phyloP scores from a whole-genome alignment of 2,888 invertebrate species.

The Schizaphis graminum region DNA sequence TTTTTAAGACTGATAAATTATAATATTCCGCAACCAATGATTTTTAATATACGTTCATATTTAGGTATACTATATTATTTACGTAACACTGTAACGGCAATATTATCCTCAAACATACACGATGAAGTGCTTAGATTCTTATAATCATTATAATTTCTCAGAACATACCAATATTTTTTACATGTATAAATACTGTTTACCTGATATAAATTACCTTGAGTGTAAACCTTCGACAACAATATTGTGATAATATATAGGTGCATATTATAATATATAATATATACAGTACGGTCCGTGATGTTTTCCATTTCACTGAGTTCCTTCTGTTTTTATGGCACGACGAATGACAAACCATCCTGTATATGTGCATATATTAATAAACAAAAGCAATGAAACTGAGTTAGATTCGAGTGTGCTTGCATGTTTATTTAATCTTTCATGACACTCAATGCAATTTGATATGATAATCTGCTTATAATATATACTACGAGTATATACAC shows the following conservation, averaged over 20 bases:
- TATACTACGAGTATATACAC: not conserved
- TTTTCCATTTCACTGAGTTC: not conserved
- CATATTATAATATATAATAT: not conserved
- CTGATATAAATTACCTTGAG: not conserved
- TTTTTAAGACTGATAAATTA: not conserved
- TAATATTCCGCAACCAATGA: not conserved
- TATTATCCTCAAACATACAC: not conserved
- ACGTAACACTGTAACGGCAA: not conserved
- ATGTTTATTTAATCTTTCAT: constrained; percentile 13
- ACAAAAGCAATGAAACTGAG: not conserved
- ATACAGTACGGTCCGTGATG: not conserved
- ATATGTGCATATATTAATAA: not conserved
- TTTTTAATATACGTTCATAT: not conserved
- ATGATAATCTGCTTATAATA: constrained; percentile 43
- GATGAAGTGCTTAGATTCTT: not conserved
- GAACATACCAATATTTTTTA: not conserved
- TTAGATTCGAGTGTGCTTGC: constrained; percentile 26
- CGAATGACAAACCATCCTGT: not conserved
- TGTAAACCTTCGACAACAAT: not conserved
- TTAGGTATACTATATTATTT: not conserved
- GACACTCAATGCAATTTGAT: constrained; percentile 26
- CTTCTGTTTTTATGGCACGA: not conserved
- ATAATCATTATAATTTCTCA: not conserved
- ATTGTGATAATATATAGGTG: not conserved
- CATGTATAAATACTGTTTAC: not conserved